Evolutionary conservation across 2,113 vertebrate genomes (phyloP).

Genomic region (Gulo gulo): DNA sequence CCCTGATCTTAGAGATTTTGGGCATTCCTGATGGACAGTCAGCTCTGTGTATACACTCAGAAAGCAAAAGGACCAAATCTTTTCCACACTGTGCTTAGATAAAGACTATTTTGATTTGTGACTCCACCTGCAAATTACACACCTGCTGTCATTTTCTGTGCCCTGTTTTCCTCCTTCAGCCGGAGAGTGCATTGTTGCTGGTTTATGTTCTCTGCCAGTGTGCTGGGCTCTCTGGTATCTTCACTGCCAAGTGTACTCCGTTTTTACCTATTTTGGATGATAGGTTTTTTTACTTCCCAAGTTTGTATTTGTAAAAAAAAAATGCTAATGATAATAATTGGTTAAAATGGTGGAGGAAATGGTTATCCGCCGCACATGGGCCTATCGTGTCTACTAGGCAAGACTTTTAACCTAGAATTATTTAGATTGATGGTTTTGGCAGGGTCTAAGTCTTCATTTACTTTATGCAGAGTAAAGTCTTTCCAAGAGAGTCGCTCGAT

Average conservation of each 20-base stretch:
- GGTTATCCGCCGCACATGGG: background rate
- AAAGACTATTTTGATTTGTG: background rate
- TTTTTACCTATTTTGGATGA: background rate
- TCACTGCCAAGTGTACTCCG: background rate
- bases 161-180: background rate
- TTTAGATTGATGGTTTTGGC: background rate
- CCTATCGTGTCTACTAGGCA: background rate
- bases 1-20: background rate
- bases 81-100: background rate
- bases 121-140: background rate
- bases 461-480: background rate
- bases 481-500: background rate
- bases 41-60: background rate
- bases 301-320: background rate
- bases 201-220: background rate
- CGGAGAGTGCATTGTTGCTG: no score
- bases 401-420: background rate
- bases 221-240: background rate
- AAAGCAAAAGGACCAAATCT: background rate
- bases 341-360: background rate
- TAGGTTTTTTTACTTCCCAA: background rate
- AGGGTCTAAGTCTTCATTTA: background rate
- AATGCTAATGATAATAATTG: background rate
- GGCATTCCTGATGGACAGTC: background rate
- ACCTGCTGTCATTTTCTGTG: no score